Percentiles rank a stretch among this genome's conserved stretches.
Conservation (phyloP, 2,113 vertebrate species). For the Amphiprion percula region DNA sequence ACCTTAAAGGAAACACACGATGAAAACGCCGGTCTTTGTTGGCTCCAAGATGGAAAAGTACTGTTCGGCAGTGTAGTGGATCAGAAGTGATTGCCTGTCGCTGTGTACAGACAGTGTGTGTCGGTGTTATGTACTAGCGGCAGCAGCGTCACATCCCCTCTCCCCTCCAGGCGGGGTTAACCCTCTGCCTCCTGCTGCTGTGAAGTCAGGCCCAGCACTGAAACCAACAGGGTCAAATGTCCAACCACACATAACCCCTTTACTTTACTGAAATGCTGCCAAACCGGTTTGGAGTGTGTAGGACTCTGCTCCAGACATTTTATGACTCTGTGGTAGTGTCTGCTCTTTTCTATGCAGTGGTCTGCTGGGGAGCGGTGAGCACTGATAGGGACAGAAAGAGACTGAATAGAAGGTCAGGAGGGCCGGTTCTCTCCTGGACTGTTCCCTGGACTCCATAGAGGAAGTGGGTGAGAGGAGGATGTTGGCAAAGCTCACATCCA, state of each 20-base stretch:
- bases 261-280: background rate
- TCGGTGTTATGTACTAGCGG: constrained; percentile 68
- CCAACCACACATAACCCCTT: background rate
- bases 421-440: no score
- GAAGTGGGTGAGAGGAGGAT: no score
- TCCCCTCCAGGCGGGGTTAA: constrained; percentile 52
- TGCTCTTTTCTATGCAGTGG: no score
- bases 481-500: no score
- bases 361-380: no score
- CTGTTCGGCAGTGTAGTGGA: background rate
- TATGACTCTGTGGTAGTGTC: no score
- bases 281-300: background rate
- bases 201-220: background rate
- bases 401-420: no score
- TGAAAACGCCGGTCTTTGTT: background rate
- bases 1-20: constrained; percentile 45
- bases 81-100: constrained; percentile 39
- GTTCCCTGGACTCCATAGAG: no score
- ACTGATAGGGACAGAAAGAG: no score
- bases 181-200: background rate
- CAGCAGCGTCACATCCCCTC: constrained; percentile 76
- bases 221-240: background rate
- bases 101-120: constrained; percentile 52
- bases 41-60: constrained; percentile 37
- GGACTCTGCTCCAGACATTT: no score